Conservation (phyloP, 2,113 vertebrate genomes). For the Apteryx owenii region DNA sequence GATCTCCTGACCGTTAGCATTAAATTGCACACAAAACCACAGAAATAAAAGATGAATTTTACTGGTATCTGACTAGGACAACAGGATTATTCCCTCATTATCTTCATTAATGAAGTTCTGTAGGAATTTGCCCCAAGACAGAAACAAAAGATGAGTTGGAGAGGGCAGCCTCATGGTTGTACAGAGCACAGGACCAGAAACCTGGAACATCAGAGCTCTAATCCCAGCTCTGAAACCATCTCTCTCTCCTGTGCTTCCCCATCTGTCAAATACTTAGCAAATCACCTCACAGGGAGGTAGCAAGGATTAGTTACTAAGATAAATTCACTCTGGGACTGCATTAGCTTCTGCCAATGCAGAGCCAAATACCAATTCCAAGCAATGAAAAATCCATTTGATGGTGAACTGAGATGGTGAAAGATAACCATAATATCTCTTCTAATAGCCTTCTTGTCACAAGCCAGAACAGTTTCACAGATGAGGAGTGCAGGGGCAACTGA, state of each 20-base stretch:
- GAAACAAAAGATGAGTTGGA: not conserved
- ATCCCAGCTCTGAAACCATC: slow-evolving; percentile 18
- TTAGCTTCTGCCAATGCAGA: not conserved
- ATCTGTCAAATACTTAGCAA: slow-evolving; percentile 41
- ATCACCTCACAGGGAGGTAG: slow-evolving; percentile 4
- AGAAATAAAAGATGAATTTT: not conserved
- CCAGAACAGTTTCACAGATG: not conserved
- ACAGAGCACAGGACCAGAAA: not conserved
- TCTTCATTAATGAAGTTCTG: not conserved
- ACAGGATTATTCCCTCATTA: not conserved
- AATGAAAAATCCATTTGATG: slow-evolving; percentile 24
- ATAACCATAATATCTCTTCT: not conserved
- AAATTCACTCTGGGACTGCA: not conserved
- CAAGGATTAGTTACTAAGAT: slow-evolving; percentile 37
- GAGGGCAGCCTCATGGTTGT: not conserved
- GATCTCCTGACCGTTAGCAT: not conserved
- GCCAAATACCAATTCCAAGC: not conserved
- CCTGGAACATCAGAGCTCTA: not conserved
- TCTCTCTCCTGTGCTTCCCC: not conserved
- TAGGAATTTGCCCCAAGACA: not conserved
- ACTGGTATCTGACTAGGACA: not conserved
- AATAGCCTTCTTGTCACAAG: not conserved
- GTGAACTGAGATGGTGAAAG: not conserved
- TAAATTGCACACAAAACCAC: not conserved
- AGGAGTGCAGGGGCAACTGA: not conserved